Base-by-base conservation (phyloP, 2,888 invertebrate species). In the Muscina levida region DNA sequence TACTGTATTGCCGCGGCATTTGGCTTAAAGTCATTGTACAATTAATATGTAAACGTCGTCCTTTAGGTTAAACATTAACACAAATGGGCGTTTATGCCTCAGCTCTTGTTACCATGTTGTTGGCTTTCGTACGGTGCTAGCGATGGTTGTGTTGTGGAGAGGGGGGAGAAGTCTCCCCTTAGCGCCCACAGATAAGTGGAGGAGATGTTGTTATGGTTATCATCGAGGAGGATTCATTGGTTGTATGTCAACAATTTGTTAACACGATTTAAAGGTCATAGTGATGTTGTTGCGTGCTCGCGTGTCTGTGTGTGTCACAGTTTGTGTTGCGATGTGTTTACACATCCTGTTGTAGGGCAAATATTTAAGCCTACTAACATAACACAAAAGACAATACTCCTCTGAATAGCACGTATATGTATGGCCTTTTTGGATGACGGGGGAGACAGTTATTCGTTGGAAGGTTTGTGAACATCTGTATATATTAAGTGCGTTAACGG, bases 231-330 rank as follows among this genome's bases (percentile, higher is more conserved):
- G 26, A 39, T 2, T 10, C 26, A 13, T 5, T 37, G 42, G 22
- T 74, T 72, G 72, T 72, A 59, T 77, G 62, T 72, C 66, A 81
- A 81, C 77, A 81, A 77, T 68, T 77, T 77, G 81, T 81, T 72
- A 77, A 77, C 77, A 80, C 70, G 66, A 51, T 73, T 62, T 62
- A 42, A 62, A 42, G 19, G 62, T 19, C 19, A 42, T 62, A 42
- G 42, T n/a, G n/a, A 17, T 26, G 56, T 13, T 26, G 56, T 10
- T 26, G n/a, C 8, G 26, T 56, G 56, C n/a, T n/a, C n/a, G n/a
- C 13, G 56, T 26, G 11, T 4, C 11, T 51, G 51, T 22, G 11
- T n/a, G n/a, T n/a, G n/a, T n/a, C n/a, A n/a, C n/a, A n/a, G n/a
- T n/a, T n/a, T 15, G 22, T 22, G 15, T 46, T 51, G 17, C 8